phyloP scores from a whole-genome alignment of 1,140 invertebrate genomes.

The Trichoplusia ni region DNA sequence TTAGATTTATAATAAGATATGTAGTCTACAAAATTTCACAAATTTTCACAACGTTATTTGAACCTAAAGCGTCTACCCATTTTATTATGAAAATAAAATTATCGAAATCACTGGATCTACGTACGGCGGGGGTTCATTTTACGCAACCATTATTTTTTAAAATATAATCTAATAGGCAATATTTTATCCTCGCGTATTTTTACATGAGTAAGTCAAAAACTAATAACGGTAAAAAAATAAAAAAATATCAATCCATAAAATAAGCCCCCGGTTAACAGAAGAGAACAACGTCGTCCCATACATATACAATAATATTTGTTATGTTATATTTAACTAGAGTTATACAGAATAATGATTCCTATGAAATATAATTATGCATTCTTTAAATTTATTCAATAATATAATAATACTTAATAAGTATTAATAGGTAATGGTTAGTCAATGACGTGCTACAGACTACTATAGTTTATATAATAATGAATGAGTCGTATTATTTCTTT shows the following conservation, averaged over 20 bases:
- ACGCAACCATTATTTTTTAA: constrained; percentile 80
- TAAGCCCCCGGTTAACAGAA: constrained; percentile 67
- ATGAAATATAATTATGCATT: constrained; percentile 83
- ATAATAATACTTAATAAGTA: constrained; percentile 81
- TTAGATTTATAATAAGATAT: constrained; percentile 82
- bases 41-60: constrained; percentile 81
- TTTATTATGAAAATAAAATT: constrained; percentile 81
- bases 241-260: constrained; percentile 81
- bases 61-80: constrained; percentile 81
- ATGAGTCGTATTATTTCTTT: constrained; percentile 77
- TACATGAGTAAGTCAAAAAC: constrained; percentile 79
- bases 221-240: constrained; percentile 82
- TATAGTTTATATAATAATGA: constrained; percentile 79
- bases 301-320: constrained; percentile 80
- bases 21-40: constrained; percentile 82
- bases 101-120: constrained; percentile 79
- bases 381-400: constrained; percentile 80
- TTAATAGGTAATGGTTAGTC: constrained; percentile 80
- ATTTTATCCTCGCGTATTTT: constrained; percentile 72
- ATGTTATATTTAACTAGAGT: constrained; percentile 83
- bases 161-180: constrained; percentile 82
- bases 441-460: constrained; percentile 79
- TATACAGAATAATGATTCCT: constrained; percentile 83
- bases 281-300: constrained; percentile 71
- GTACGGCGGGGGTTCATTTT: constrained; percentile 73